Percentiles rank a stretch among this genome's conserved stretches.
These are phyloP conservation scores for Trimorus sp. DNA, from an alignment of 2,888 invertebrate species.

Conservation along the genomic window DNA sequence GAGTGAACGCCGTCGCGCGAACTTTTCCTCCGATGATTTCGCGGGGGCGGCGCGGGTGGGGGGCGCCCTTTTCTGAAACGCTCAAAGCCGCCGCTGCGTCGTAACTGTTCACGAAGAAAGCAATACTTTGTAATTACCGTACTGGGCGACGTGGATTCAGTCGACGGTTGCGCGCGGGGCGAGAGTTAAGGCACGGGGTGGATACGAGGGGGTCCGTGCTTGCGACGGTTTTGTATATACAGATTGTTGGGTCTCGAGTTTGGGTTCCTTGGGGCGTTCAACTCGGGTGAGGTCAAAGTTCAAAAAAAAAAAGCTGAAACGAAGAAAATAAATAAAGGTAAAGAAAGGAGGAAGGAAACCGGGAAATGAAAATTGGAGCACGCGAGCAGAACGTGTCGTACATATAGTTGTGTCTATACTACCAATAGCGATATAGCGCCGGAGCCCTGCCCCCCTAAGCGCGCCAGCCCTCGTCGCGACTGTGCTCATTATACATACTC, in stretches of 20 bases:
- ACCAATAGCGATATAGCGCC: conserved; percentile 61
- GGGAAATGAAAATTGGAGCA: not conserved
- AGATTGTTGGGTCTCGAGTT: conserved; percentile 40
- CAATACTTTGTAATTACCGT: conserved; percentile 88
- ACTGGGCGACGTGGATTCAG: conserved; percentile 39
- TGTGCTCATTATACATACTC: conserved; percentile 62
- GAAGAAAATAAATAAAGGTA: conserved; percentile 22
- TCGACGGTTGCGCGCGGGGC: conserved; percentile 42
- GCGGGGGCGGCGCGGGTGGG: conserved; percentile 48
- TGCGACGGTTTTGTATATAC: conserved; percentile 65
- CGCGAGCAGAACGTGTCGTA: conserved; percentile 39
- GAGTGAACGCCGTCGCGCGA: conserved; percentile 38
- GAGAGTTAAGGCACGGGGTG: conserved; percentile 51
- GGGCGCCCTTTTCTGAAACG: conserved; percentile 59
- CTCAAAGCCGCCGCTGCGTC: conserved; percentile 81
- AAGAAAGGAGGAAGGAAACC: conserved; percentile 5
- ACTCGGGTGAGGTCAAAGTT: conserved; percentile 39
- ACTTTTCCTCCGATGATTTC: conserved; percentile 66
- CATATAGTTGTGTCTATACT: conserved; percentile 57
- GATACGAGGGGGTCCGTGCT: conserved; percentile 52
- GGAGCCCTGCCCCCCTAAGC: conserved; percentile 20
- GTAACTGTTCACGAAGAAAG: conserved; percentile 84
- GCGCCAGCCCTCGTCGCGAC: conserved; percentile 24
- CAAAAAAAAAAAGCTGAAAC: conserved; percentile 7
- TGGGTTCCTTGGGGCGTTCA: conserved; percentile 24